Evolutionary conservation across 92 coral and sea anemone species (phyloP).

Genomic region (Porites lobata): DNA sequence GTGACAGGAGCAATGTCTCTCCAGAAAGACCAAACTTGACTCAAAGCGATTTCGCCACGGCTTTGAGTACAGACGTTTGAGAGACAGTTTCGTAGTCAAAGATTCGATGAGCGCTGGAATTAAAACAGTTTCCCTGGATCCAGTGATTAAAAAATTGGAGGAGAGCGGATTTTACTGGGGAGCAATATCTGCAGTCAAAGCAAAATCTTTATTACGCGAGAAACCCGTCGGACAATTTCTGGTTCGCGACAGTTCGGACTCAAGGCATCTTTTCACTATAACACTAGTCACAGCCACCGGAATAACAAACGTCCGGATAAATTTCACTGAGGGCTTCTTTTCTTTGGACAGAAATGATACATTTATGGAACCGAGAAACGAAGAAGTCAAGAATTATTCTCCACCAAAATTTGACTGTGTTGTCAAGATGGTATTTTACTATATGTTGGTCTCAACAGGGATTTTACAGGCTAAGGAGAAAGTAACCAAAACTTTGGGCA

Average conservation of each 20-base stretch:
- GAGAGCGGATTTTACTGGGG: conserved; percentile 74
- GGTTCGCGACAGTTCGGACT: conserved; percentile 68
- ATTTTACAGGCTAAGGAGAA: conserved; percentile 25
- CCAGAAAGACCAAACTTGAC: neutral
- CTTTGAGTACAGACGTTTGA: neutral
- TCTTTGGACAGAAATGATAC: conserved; percentile 45
- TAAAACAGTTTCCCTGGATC: conserved; percentile 14
- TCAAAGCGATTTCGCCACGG: neutral
- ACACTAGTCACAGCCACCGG: conserved; percentile 52
- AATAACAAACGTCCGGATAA: conserved; percentile 49
- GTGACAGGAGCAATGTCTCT: neutral
- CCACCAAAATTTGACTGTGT: conserved; percentile 70
- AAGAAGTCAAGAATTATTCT: conserved; percentile 2
- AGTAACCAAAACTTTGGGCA: neutral
- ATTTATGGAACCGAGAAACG: neutral
- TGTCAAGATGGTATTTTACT: conserved; percentile 61
- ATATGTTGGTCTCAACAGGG: conserved; percentile 52
- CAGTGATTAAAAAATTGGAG: conserved; percentile 36
- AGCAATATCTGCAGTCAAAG: conserved; percentile 52
- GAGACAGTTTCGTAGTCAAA: neutral
- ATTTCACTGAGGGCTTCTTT: conserved; percentile 54
- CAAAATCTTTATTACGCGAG: conserved; percentile 51
- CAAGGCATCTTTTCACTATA: conserved; percentile 64
- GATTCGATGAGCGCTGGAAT: conserved; percentile 20
- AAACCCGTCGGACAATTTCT: conserved; percentile 57